These are phyloP conservation scores for Galago senegalensis DNA, from an alignment of 2,797 vertebrate species.

Conservation along the genomic window DNA sequence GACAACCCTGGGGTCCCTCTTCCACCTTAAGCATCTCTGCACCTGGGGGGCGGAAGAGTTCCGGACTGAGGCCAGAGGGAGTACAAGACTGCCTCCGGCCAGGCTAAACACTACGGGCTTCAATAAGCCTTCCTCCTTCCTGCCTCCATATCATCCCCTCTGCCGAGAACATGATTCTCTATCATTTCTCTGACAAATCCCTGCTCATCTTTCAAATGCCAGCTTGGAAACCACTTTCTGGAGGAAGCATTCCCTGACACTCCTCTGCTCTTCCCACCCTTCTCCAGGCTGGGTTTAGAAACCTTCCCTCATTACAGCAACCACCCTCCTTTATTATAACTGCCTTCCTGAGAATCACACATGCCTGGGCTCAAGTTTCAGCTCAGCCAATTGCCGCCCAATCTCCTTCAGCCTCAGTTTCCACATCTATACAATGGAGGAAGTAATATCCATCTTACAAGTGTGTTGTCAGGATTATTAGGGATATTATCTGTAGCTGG, in stretches of 20 bases:
- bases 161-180: not conserved
- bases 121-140: not conserved
- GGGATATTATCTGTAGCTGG: not conserved
- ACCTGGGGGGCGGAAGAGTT: not conserved
- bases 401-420: constrained; percentile 38
- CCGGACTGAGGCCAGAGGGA: not conserved
- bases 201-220: not conserved
- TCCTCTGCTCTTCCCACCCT: not conserved
- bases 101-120: not conserved
- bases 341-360: not conserved
- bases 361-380: not conserved
- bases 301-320: not conserved
- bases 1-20: not conserved
- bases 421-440: not conserved
- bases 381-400: not conserved
- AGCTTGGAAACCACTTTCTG: constrained; percentile 1
- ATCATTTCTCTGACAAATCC: not conserved
- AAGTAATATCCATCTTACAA: not conserved
- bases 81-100: not conserved
- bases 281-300: not conserved
- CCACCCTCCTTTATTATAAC: not conserved
- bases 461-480: not conserved
- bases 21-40: not conserved
- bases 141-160: not conserved
- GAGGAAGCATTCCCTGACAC: not conserved